A percentile compares a stretch with the other conserved stretches of the same genome.
Evolutionary conservation across 2,888 invertebrate species (phyloP).

Genomic region (Nebria salina): DNA sequence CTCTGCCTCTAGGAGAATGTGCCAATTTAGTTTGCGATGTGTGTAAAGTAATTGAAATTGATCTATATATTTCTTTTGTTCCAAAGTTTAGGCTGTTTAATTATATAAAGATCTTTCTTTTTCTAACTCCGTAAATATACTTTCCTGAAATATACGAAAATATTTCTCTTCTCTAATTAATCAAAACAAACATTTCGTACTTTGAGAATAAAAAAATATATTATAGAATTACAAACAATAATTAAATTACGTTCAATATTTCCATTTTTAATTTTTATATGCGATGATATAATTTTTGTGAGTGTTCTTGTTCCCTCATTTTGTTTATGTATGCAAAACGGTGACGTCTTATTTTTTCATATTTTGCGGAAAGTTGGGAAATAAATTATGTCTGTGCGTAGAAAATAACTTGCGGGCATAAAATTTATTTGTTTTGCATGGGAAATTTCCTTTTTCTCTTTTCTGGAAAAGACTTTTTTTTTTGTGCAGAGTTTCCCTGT

Average conservation of each 20-base stretch:
- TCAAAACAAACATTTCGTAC: too few species aligned
- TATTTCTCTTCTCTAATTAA: too few species aligned
- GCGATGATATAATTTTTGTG: constrained; percentile 8
- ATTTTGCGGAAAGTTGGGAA: constrained; percentile 32
- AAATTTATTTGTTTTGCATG: constrained; percentile 45
- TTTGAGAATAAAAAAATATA: too few species aligned
- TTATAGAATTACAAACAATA: too few species aligned
- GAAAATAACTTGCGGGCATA: constrained; percentile 33
- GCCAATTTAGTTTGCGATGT: too few species aligned
- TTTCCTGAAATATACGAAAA: too few species aligned
- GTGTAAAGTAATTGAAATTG: too few species aligned
- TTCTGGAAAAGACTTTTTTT: constrained; percentile 32
- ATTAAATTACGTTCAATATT: neutral
- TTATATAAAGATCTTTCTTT: too few species aligned
- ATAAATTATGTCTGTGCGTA: constrained; percentile 44
- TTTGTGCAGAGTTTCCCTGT: constrained; percentile 16
- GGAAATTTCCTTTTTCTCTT: constrained; percentile 36
- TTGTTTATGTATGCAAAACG: constrained; percentile 31
- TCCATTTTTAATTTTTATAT: constrained; percentile 27
- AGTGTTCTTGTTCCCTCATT: neutral
- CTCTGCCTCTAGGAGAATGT: too few species aligned
- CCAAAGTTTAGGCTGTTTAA: too few species aligned
- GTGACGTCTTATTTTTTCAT: constrained; percentile 28
- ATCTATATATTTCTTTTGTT: too few species aligned
- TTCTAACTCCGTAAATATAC: too few species aligned